Base-by-base conservation (phyloP, 2,888 invertebrate genomes). In the Dasysyrphus tricinctus region DNA sequence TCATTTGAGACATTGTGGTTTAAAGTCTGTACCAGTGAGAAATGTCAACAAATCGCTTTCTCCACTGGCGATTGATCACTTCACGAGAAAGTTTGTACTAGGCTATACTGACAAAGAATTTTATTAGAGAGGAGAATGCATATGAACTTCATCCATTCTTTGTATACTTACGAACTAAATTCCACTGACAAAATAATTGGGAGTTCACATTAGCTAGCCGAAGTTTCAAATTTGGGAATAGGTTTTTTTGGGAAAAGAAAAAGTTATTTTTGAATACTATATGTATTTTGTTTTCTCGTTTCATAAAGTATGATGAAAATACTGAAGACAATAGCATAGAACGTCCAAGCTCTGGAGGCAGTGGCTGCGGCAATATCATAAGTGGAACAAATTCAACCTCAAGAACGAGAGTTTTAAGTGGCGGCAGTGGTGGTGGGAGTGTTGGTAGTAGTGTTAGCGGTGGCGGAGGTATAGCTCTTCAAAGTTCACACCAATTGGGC, bases 241-340 rank as follows among this genome's bases (percentile, higher is more conserved):
- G 6, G n/a, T n/a, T n/a, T 16, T 9, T 2, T 6, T 42, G 5
- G n/a, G n/a, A 7, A 6, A 44, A n/a, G 2, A n/a, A 44, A 5
- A 1, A 4, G 5, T 47, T 19, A 11, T 19, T 2, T 19, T 51
- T 12, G 2, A 19, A 19, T 19, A 49, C 1, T 37, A 29, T 19
- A 11, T 5, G 5, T 42, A 5, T 11, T 32, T 5, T 24, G 32
- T 24, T 29, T 32, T 16, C 14, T 0, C 24, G 29, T 59, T 12
- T 24, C 2, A 42, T 83, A 5, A 72, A 92, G 91, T 91, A 90
- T 79, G 92, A 92, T 5, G 91, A 91, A 73, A 89, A 78, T 37
- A 76, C 88, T 37, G 90, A 92, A 69, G 92, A 91, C 59, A 91
- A 89, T 78, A 89, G 90, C 70, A 89, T 90, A 82, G 91, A 92